Evolutionary conservation across 2,888 invertebrate genomes (phyloP).

Genomic region (Rotaria socialis): DNA sequence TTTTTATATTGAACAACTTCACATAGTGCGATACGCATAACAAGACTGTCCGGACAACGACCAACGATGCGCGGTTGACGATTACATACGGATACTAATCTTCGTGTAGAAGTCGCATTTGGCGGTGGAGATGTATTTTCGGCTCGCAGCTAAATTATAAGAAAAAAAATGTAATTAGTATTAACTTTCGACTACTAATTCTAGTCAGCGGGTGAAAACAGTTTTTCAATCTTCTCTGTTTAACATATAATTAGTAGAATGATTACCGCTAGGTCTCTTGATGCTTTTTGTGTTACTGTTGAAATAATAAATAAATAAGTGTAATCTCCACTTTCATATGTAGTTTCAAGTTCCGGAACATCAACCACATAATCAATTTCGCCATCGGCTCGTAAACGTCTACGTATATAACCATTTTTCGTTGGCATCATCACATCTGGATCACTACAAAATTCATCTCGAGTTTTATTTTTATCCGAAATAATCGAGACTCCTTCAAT

Average conservation of each 20-base stretch:
- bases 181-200: no score
- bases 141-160: not conserved
- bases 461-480: conserved; percentile 13
- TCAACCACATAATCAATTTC: conserved; percentile 6
- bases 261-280: not conserved
- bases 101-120: conserved; percentile 34
- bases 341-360: not conserved
- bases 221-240: no score
- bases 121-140: not conserved
- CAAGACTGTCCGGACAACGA: not conserved
- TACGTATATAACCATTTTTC: not conserved
- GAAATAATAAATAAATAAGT: not conserved
- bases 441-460: not conserved
- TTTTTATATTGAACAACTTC: not conserved
- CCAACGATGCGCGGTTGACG: conserved; percentile 39
- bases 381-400: not conserved
- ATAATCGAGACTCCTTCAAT: conserved; percentile 2
- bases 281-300: not conserved
- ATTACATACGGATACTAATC: conserved; percentile 42
- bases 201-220: no score
- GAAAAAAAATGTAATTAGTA: no score
- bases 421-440: not conserved
- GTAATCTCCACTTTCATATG: conserved; percentile 15
- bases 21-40: conserved; percentile 10
- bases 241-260: no score